Base-by-base conservation (phyloP, 2,888 invertebrate species). In the Dorcus hopei region DNA sequence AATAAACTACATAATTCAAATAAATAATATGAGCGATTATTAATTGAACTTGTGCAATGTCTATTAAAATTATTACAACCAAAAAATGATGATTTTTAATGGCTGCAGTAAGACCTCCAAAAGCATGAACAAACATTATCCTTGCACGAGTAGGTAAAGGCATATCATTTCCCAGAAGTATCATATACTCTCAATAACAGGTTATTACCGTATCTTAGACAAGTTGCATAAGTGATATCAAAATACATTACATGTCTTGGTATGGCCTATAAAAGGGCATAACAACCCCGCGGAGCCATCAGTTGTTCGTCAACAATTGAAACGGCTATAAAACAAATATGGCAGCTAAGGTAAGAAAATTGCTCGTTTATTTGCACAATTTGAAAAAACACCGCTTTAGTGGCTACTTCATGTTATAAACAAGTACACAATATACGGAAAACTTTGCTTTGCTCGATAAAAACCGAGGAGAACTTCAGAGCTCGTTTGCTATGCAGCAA, bases 191-290 rank as follows among this genome's bases (percentile, higher is more conserved):
- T 65, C 64, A 66, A 65, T 65, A 65, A 64, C 63, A 61, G 65
- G 54, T 60, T 56, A 62, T 65, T 64, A 68, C 64, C 61, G 62
- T 64, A 59, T 58, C 59, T 59, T 61, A 64, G 61, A 54, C 61
- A 62, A 56, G 62, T 69, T 69, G 63, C 68, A 67, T 67, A 69
- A 69, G 62, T 58, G 62, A 57, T 68, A 68, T 69, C 69, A 66
- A 63, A 62, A 64, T 68, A 66, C 68, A 66, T 48, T 52, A 9
- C 54, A 60, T 53, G 60, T 60, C 19, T 19, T 54, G 58, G 54
- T 43, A 60, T 61, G 61, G 49, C 48, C 65, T 69, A 70, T 70
- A 70, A 68, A 70, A 70, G 66, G 58, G 42, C 58, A 61, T 57
- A 59, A 59, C 57, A 58, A 65, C 62, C 65, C 65, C 52, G 43